Evolutionary conservation across 2,797 vertebrate species (phyloP).

Genomic region (Sibirionetta formosa): DNA sequence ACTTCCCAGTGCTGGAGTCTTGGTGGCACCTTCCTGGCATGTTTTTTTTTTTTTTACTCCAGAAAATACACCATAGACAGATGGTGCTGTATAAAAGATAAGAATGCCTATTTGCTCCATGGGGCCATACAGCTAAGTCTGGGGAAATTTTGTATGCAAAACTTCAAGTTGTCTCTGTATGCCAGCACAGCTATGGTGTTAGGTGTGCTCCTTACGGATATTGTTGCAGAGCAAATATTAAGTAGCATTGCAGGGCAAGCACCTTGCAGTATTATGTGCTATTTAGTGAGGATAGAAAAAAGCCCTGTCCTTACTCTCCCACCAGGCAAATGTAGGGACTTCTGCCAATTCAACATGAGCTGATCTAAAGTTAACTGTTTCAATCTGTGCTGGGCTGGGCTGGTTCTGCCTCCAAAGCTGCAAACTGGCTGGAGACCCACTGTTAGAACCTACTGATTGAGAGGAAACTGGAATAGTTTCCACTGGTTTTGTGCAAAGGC

Average conservation of each 20-base stretch:
- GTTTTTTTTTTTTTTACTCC: background rate
- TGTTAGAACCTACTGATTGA: background rate
- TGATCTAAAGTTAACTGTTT: background rate
- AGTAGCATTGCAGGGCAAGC: background rate
- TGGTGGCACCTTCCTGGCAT: background rate
- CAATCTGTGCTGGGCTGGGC: background rate
- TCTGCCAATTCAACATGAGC: background rate
- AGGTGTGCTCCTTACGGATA: background rate
- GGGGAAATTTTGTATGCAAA: background rate
- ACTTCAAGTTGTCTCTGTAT: background rate
- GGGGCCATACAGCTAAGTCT: background rate
- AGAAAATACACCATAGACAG: background rate
- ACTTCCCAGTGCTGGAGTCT: background rate
- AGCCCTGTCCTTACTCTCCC: background rate
- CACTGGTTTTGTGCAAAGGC: background rate
- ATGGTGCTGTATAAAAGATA: background rate
- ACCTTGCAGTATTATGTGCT: background rate
- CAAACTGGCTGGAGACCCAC: background rate
- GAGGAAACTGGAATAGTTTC: background rate
- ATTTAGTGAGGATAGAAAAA: background rate
- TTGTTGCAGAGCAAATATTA: background rate
- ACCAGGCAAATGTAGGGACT: background rate
- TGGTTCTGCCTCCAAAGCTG: background rate
- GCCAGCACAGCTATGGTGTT: background rate
- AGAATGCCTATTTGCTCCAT: rapidly evolving